Percentiles rank a stretch among this genome's conserved stretches.
Conservation (phyloP, 1,140 invertebrate species). For the Orius insidiosus region DNA sequence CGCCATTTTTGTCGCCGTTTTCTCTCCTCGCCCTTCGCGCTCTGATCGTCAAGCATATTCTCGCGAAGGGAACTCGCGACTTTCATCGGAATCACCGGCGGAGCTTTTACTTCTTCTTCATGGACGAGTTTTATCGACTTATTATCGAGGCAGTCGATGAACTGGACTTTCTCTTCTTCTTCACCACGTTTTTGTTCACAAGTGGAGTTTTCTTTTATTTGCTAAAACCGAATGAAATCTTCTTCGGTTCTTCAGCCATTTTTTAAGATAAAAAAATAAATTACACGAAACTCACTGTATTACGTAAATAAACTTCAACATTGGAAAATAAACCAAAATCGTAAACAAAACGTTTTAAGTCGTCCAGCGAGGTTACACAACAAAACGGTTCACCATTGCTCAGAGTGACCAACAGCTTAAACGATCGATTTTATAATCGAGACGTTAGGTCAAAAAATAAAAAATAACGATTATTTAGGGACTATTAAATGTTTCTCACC, state of each 20-base stretch:
- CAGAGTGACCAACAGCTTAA: no score
- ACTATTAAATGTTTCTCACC: no score
- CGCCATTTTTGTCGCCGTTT: background rate
- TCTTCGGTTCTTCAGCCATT: conserved; percentile 38
- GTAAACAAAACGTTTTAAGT: no score
- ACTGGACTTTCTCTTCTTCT: conserved; percentile 37
- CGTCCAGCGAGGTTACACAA: no score
- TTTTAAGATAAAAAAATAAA: no score
- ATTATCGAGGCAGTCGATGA: conserved; percentile 55
- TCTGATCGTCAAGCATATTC: conserved; percentile 8
- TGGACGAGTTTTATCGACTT: conserved; percentile 41
- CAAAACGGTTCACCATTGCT: no score
- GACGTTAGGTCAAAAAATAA: no score
- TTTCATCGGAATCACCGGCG: conserved; percentile 18
- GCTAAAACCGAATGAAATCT: conserved; percentile 43
- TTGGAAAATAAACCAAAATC: no score
- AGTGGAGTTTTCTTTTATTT: conserved; percentile 25
- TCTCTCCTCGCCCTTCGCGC: conserved; percentile 4
- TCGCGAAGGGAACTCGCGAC: conserved; percentile 8
- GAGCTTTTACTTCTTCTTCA: conserved; percentile 13
- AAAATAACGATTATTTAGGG: no score
- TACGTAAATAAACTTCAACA: no score
- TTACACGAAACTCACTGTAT: no score
- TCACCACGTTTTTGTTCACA: conserved; percentile 22
- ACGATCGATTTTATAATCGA: no score